phyloP scores from a whole-genome alignment of 2,113 vertebrate species.

The Desmodus rotundus region DNA sequence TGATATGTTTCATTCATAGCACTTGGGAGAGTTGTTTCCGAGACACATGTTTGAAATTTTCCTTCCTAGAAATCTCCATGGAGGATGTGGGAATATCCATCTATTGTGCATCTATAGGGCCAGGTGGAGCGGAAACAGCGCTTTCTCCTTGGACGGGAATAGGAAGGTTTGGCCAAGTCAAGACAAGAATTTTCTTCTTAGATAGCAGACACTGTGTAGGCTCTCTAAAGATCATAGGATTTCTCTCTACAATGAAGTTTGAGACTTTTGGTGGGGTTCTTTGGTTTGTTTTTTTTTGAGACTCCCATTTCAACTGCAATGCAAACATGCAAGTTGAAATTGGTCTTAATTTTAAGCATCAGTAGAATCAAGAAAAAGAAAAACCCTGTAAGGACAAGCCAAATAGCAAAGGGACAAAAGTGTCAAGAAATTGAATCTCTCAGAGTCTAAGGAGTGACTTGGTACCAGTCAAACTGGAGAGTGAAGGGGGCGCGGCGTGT shows the following conservation, averaged over 20 bases:
- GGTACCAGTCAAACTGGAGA: background rate
- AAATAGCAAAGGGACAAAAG: background rate
- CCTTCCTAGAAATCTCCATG: background rate
- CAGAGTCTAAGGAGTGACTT: background rate
- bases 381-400: background rate
- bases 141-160: background rate
- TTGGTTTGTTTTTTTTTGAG: background rate
- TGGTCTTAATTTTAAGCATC: slow-evolving; percentile 12
- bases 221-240: background rate
- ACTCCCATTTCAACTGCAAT: background rate
- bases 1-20: background rate
- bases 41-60: background rate
- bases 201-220: background rate
- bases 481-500: fast-evolving
- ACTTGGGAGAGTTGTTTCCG: slow-evolving; percentile 4
- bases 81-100: background rate
- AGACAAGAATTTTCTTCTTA: background rate
- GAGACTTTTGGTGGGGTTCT: background rate
- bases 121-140: background rate
- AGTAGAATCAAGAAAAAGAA: background rate
- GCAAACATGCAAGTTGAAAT: background rate
- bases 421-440: background rate
- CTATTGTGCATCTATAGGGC: background rate
- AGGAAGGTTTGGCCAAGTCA: background rate
- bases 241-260: background rate